Evolutionary conservation across 2,888 invertebrate species (phyloP).

Genomic region (Philonicus albiceps): DNA sequence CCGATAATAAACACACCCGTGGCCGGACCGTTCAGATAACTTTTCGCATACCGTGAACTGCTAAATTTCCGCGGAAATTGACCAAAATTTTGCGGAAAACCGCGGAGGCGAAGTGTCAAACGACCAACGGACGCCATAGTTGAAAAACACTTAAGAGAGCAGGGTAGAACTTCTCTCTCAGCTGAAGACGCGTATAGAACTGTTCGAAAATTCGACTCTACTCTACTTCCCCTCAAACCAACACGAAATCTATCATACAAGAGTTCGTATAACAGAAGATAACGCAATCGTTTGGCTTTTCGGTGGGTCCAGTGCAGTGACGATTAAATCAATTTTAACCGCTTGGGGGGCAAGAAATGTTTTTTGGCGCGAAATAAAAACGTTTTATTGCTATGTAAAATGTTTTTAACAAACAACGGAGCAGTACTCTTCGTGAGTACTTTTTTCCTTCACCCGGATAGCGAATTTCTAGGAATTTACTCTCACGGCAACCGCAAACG

Average conservation of each 20-base stretch:
- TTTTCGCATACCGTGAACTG: constrained; percentile 51
- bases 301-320: neutral
- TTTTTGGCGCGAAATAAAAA: neutral
- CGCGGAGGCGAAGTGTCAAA: constrained; percentile 52
- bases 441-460: neutral
- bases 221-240: neutral
- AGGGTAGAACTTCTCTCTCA: neutral
- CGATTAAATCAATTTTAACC: neutral
- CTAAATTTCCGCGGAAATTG: constrained; percentile 51
- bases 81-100: constrained; percentile 54
- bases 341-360: neutral
- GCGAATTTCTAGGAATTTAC: neutral
- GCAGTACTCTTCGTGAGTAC: neutral
- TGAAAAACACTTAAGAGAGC: constrained; percentile 49
- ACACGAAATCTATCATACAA: neutral
- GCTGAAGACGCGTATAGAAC: neutral
- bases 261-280: neutral
- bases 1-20: constrained; percentile 58
- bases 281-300: neutral
- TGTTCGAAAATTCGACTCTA: neutral
- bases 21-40: constrained; percentile 51
- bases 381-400: neutral
- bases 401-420: neutral
- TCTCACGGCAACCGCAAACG: neutral
- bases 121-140: constrained; percentile 58